Evolutionary conservation across 2,113 vertebrate genomes (phyloP), one percentile per base, ranked within the genome.

Genomic region (Cairina moschata): DNA sequence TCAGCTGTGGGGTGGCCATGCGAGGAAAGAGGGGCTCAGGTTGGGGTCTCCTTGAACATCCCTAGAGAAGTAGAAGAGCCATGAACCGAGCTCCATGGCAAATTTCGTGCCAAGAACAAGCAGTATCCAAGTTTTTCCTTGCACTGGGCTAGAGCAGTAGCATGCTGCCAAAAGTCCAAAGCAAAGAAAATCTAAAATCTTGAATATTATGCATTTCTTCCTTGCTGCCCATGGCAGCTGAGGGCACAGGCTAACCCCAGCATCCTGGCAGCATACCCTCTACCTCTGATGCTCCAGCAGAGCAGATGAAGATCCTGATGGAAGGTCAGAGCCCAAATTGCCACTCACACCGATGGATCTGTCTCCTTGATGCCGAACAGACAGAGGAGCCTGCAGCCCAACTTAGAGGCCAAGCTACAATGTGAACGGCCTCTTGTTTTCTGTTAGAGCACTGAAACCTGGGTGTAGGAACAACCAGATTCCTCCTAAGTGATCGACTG

Each of bases 161-260:
- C 29, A 17, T 7, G 17, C 1, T 8, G 22, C 13, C 67, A 54
- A 20, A 73, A 69, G n/a, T 12, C 32, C 71, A 75, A 2, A 8
- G 29, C 34, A 81, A 74, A 77, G 13, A n/a, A 62, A 31, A 42
- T 29, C 40, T 18, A n/a, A 62, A 31, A 48, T 29, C 40, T 17
- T 59, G 8, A 77, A 36, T 17, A 55, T 0, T 3, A 6, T 2
- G 0, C 14, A 16, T n/a, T 67, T 54, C 65, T 93, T 82, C 44
- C 46, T n/a, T 31, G 26, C 13, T 34, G 73, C 50, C 50, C 4
- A 11, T 9, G 42, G 32, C 17, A 58, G 21, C 14, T 22, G 22
- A 69, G 32, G 11, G 25, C 18, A 15, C 1, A 14, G 21, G 13
- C 26, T 42, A 75, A 76, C 34, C 28, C 36, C 62, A 34, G 36